Evolutionary conservation across 92 coral and sea anemone genomes (phyloP), one percentile per base, ranked within the genome.

Genomic region (Porites divaricata): DNA sequence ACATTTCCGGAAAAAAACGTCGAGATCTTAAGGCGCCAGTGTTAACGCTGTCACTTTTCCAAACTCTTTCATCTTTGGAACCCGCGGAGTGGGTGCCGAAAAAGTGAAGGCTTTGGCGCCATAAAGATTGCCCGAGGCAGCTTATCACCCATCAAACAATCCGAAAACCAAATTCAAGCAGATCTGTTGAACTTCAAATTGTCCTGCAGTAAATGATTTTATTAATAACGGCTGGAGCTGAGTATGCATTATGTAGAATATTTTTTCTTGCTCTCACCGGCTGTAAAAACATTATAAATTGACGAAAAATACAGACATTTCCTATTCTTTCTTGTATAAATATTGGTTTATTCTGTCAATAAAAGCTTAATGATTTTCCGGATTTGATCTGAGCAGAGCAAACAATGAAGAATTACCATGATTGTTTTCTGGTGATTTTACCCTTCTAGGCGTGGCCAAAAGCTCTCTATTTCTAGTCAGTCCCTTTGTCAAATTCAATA

Each of bases 1-100:
- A 28, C 69, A 72, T 81, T 72, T 81, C 86, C 86, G 78, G 78
- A 50, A 70, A 61, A 59, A 54, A 54, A 52, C 70, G 86, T 72
- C 76, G 72, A 28, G 70, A 71, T 63, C 52, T 81, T 4, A 8
- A 63, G 86, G 86, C 86, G 86, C 86, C 86, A 63, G 9, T 54
- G 72, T 68, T 8, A 15, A 14, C 9, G 22, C 17, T 51, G 67
- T 67, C 75, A 67, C 1, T 54, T 53, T 80, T 68, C 84, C 67
- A 80, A 68, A 48, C 28, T 54, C 63, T 20, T 35, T 35, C 45
- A 35, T 13, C 59, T 54, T 1, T 11, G 16, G 16, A 9, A 52
- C 63, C 3, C 63, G 56, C 9, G 45, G 45, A 35, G 45, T 69
- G 84, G 56, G 28, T 72, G 76, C 53, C 50, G 56, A 25, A 19